Conservation (phyloP, 2,888 invertebrate genomes). For the Athrips mouffetella region DNA sequence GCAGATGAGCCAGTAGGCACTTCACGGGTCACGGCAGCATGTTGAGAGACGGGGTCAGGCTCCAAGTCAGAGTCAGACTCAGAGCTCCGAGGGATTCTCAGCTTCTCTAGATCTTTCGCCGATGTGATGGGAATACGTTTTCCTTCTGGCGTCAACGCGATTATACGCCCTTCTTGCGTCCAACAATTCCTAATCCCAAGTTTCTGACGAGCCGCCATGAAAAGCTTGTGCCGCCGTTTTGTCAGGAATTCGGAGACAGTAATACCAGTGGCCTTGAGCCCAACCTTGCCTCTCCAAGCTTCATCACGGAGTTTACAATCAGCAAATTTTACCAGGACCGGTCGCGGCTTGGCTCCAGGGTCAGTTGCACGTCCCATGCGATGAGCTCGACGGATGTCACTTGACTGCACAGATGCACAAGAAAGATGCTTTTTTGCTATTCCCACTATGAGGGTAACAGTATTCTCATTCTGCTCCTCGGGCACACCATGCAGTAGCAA, state of each 20-base stretch:
- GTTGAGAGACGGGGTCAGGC: too few relatives aligned
- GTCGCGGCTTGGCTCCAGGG: neutral
- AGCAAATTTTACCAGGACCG: neutral
- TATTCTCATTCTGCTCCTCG: neutral
- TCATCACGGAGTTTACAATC: neutral
- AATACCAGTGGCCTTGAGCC: too few relatives aligned
- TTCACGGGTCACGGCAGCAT: too few relatives aligned
- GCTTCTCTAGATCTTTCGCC: neutral
- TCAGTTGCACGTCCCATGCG: neutral
- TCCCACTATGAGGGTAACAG: neutral
- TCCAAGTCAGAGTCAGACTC: too few relatives aligned
- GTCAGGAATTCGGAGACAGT: constrained; percentile 11
- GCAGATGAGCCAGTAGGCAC: too few relatives aligned
- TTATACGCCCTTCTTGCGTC: neutral
- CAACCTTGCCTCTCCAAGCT: neutral
- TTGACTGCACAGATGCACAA: neutral
- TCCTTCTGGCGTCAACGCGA: neutral
- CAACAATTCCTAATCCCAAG: neutral
- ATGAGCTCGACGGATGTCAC: neutral
- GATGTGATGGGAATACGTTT: neutral
- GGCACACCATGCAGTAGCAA: neutral
- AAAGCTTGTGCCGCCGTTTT: neutral
- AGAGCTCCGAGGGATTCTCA: neutral
- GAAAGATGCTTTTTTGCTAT: neutral
- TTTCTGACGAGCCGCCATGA: neutral